Evolutionary conservation across 1,140 invertebrate genomes (phyloP).

Genomic region (Notospermus geniculatus): DNA sequence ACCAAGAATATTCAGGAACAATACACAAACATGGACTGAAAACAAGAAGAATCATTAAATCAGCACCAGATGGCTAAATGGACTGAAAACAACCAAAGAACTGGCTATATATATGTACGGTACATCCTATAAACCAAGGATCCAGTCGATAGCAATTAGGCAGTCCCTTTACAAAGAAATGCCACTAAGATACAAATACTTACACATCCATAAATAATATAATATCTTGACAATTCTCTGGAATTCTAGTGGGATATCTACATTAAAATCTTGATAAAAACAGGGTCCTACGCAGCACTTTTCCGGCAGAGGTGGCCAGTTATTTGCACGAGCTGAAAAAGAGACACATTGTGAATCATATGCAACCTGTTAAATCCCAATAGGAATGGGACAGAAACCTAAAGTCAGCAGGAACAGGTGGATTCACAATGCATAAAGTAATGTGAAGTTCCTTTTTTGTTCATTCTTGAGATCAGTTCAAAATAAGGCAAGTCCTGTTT

Average conservation of each 20-base stretch:
- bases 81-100: no score
- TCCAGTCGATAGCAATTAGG: constrained; percentile 11
- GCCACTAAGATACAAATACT: no score
- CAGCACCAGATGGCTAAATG: not conserved
- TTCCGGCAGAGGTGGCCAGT: constrained; percentile 96
- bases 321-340: constrained; percentile 76
- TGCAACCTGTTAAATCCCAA: no score
- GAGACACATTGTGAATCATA: constrained; percentile 8
- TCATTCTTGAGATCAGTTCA: no score
- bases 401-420: not conserved
- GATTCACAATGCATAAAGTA: not conserved
- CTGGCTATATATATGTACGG: no score
- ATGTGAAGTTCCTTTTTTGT: no score
- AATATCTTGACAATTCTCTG: constrained; percentile 90
- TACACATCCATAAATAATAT: constrained; percentile 97
- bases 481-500: no score
- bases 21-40: constrained; percentile 82
- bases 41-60: constrained; percentile 44
- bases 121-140: no score
- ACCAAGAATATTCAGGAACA: constrained; percentile 83
- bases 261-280: constrained; percentile 98
- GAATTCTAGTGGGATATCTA: constrained; percentile 98
- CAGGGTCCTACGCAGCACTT: constrained; percentile 91
- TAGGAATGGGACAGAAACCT: not conserved
- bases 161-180: constrained; percentile 7